Conservation (phyloP, 2,113 vertebrate species). For the Romanogobio albipinnatus region DNA sequence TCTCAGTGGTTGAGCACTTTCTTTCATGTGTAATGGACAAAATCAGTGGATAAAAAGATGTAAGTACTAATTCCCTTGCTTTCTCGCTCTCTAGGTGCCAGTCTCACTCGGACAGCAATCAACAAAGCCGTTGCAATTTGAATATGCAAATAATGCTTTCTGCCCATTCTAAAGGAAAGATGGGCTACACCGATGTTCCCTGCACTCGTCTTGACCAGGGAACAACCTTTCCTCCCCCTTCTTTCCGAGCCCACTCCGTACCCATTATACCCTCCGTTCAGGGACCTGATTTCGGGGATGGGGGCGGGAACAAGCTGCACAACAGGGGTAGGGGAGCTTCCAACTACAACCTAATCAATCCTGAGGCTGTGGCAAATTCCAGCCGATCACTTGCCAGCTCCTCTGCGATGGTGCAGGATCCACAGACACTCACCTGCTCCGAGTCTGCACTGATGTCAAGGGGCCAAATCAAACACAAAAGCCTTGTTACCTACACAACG, state of each 20-base stretch:
- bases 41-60: not conserved
- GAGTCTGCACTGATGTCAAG: conserved; percentile 55
- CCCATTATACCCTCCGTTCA: conserved; percentile 81
- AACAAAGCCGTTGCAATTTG: conserved; percentile 52
- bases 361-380: conserved; percentile 54
- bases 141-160: conserved; percentile 65
- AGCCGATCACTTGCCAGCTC: conserved; percentile 52
- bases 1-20: conserved; percentile 6
- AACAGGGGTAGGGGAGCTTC: conserved; percentile 29
- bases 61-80: conserved; percentile 44
- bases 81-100: conserved; percentile 67
- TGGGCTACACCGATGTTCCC: conserved; percentile 69
- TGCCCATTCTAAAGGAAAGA: conserved; percentile 62
- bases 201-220: conserved; percentile 74
- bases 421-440: conserved; percentile 37
- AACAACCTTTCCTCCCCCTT: conserved; percentile 49
- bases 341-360: conserved; percentile 42
- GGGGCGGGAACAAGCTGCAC: conserved; percentile 67
- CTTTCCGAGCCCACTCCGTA: conserved; percentile 75
- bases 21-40: not conserved
- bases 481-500: conserved; percentile 63
- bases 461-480: conserved; percentile 66
- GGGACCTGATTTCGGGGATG: conserved; percentile 78
- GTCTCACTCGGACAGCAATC: conserved; percentile 60
- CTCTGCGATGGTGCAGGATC: conserved; percentile 48